Evolutionary conservation across 2,888 invertebrate genomes (phyloP).

Genomic region (Heliconius charithonia): DNA sequence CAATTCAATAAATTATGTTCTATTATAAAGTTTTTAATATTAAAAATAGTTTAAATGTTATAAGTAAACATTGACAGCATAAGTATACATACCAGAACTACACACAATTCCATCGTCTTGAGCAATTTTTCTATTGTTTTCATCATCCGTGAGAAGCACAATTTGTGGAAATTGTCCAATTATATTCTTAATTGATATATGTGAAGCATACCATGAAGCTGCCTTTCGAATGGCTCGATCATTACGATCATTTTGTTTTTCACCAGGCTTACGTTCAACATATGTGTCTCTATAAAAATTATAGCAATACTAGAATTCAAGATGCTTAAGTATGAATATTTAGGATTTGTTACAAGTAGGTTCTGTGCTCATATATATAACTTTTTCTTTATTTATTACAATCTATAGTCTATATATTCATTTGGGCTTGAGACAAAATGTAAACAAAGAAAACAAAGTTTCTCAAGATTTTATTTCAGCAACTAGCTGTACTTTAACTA

Average conservation of each 20-base stretch:
- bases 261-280: slow-evolving; percentile 90
- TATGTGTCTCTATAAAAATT: slow-evolving; percentile 90
- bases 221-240: slow-evolving; percentile 94
- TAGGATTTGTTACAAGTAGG: too few relatives aligned
- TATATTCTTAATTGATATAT: slow-evolving; percentile 80
- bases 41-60: background rate
- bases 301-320: background rate
- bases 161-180: slow-evolving; percentile 80
- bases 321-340: background rate
- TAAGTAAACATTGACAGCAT: background rate
- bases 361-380: background rate
- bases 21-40: too few relatives aligned
- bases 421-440: too few relatives aligned
- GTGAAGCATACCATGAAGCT: slow-evolving; percentile 91
- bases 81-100: slow-evolving; percentile 85
- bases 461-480: too few relatives aligned
- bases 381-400: background rate
- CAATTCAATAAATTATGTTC: too few relatives aligned
- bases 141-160: slow-evolving; percentile 93
- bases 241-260: slow-evolving; percentile 95
- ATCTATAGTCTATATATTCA: too few relatives aligned
- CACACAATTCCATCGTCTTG: slow-evolving; percentile 86
- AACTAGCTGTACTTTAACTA: too few relatives aligned
- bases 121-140: slow-evolving; percentile 89
- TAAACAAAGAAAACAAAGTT: too few relatives aligned